These are phyloP conservation scores for Adelognathus sp. DNA, from an alignment of 2,888 invertebrate species.

Conservation along the genomic window DNA sequence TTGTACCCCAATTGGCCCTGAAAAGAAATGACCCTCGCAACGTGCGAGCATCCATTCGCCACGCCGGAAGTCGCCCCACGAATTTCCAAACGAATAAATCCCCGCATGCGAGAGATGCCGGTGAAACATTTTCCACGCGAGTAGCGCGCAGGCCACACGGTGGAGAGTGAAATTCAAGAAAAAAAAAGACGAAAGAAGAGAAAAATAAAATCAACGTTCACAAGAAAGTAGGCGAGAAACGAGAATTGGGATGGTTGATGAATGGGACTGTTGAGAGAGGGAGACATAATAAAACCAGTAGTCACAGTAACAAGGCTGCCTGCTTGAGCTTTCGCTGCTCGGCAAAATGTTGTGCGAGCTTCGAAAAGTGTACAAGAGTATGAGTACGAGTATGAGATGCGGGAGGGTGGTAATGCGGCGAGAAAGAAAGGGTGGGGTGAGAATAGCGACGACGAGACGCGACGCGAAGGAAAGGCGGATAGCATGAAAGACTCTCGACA, in stretches of 20 bases:
- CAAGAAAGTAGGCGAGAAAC: slow-evolving; percentile 62
- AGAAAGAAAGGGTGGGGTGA: slow-evolving; percentile 32
- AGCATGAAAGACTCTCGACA: slow-evolving; percentile 81
- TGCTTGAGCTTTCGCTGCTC: slow-evolving; percentile 49
- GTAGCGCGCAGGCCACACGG: slow-evolving; percentile 30
- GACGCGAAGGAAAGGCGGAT: slow-evolving; percentile 61
- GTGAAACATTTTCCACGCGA: slow-evolving; percentile 31
- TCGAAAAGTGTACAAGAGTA: slow-evolving; percentile 53
- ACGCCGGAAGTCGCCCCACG: slow-evolving; percentile 31
- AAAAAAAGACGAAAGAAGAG: slow-evolving; percentile 37
- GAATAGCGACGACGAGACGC: slow-evolving; percentile 56
- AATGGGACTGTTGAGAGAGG: slow-evolving; percentile 26
- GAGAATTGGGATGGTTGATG: slow-evolving; percentile 57
- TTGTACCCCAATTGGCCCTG: neutral
- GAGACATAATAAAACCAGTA: slow-evolving; percentile 52
- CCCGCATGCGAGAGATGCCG: slow-evolving; percentile 12
- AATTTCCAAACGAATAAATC: slow-evolving; percentile 15
- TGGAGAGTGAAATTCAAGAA: slow-evolving; percentile 66
- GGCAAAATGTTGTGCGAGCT: slow-evolving; percentile 57
- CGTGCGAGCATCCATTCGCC: neutral
- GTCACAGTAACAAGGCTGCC: slow-evolving; percentile 59
- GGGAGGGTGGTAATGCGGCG: neutral
- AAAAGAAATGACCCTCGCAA: neutral
- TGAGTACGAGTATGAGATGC: slow-evolving; percentile 52
- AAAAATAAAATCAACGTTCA: slow-evolving; percentile 61